Base-by-base conservation (phyloP, 1,140 invertebrate genomes). In the Druon quercuslanigerum region DNA sequence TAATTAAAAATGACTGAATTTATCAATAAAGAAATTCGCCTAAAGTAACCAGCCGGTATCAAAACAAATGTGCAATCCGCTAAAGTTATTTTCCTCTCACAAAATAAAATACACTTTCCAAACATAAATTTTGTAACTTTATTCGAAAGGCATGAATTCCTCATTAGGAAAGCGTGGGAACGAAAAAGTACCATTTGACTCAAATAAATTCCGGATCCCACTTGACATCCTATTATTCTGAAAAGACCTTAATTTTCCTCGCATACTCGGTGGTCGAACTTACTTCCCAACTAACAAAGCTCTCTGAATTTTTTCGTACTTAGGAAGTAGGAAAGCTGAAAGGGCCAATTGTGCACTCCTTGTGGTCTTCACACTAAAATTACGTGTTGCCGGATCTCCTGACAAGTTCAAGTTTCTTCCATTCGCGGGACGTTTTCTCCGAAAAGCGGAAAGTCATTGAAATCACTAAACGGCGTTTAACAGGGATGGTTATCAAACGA, bases 381-480 rank as follows among this genome's bases (percentile, higher is more conserved):
- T 66, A 66, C 60, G 60, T 66, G 25, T 66, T 66, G 60, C 60
- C 60, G 25, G 60, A 40, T 66, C 60, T 66, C 25, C 5, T 66
- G 60, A 66, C 60, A 66, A 66, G 60, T 66, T 66, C 60, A 66
- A 66, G 60, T 66, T 60, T 16, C 60, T 40, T 5, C 60, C 13
- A 66, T 66, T 74, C 56, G 52, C 56, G 19, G 50, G 50, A 73
- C 51, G 51, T 71, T 80, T 79, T 80, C 79, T 51, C 73, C 71
- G 50, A 81, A 83, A 81, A 74, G 74, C 80, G 80, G 77, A 82
- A 78, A 83, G 75, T 78, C 75, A 50, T 50, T 46, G 56, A 81
- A 82, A 81, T 83, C 82, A 82, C 84, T 86, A 86, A 86, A 87
- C 82, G 77, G 83, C 84, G 82, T 87, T 87, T 87, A 80, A 83